A percentile compares a stretch with the other conserved stretches of the same genome.
Conservation (phyloP, 2,113 vertebrate genomes). For the Sander lucioperca region DNA sequence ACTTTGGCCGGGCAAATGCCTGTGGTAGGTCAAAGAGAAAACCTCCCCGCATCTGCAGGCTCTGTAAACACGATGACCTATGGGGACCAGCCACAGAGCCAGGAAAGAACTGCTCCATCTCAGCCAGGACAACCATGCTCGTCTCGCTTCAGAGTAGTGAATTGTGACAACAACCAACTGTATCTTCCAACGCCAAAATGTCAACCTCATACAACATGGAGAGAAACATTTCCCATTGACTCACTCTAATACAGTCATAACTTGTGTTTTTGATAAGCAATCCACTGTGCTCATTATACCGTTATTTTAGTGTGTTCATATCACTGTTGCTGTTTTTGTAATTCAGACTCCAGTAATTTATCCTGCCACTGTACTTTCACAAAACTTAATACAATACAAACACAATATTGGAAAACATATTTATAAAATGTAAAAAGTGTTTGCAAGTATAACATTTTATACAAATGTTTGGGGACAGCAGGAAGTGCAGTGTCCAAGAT, state of each 20-base stretch:
- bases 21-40: conserved; percentile 7
- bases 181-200: conserved; percentile 43
- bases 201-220: conserved; percentile 34
- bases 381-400: neutral
- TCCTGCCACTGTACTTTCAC: neutral
- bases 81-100: conserved; percentile 16
- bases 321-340: neutral
- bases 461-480: conserved; percentile 47
- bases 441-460: conserved; percentile 22
- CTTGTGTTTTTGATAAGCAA: neutral
- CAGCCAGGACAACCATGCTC: conserved; percentile 32
- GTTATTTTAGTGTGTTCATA: neutral
- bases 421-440: neutral
- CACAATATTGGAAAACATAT: conserved; percentile 23
- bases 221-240: neutral
- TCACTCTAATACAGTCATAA: neutral
- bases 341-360: conserved; percentile 6
- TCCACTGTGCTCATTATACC: neutral
- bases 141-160: conserved; percentile 13
- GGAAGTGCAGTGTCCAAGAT: conserved; percentile 55
- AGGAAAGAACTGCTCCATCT: conserved; percentile 30
- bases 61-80: conserved; percentile 30
- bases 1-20: conserved; percentile 3
- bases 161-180: conserved; percentile 9
- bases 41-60: neutral